phyloP scores from a whole-genome alignment of 2,888 invertebrate genomes.

The Leucozona laternaria region DNA sequence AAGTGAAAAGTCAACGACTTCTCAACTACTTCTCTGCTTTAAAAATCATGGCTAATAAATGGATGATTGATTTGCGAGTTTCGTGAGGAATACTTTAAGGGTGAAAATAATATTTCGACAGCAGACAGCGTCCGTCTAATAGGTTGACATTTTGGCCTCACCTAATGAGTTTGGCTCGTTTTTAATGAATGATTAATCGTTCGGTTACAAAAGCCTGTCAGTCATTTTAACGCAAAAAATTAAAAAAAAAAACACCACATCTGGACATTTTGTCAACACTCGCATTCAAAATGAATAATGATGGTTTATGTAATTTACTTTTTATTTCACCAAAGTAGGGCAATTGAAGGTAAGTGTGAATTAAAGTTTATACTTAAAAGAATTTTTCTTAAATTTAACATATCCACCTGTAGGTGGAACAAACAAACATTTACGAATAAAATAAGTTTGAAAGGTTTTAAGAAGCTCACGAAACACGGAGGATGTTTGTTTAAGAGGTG shows the following conservation, averaged over 20 bases:
- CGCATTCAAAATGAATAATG: conserved; percentile 13
- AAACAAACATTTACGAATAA: too few species aligned
- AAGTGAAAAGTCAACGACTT: conserved; percentile 21
- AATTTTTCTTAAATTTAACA: too few species aligned
- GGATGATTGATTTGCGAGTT: conserved; percentile 33
- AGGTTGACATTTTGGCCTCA: conserved; percentile 18
- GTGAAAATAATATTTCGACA: conserved; percentile 24
- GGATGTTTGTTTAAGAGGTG: too few species aligned
- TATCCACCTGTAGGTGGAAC: too few species aligned
- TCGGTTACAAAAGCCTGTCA: conserved; percentile 10
- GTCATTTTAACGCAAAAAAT: conserved; percentile 11
- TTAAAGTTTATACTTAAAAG: too few species aligned
- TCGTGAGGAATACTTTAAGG: conserved; percentile 25
- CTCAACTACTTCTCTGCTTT: not conserved
- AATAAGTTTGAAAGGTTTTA: too few species aligned
- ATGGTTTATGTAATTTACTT: conserved; percentile 7
- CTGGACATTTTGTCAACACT: not conserved
- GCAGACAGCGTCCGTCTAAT: conserved; percentile 1
- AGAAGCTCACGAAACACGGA: too few species aligned
- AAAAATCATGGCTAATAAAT: conserved; percentile 19
- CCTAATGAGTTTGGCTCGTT: not conserved
- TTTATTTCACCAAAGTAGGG: not conserved
- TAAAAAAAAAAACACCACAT: not conserved
- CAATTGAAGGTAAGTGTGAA: not conserved
- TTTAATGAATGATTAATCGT: conserved; percentile 28